Evolutionary conservation across 1,140 invertebrate species (phyloP).

Genomic region (Cylas formicarius): DNA sequence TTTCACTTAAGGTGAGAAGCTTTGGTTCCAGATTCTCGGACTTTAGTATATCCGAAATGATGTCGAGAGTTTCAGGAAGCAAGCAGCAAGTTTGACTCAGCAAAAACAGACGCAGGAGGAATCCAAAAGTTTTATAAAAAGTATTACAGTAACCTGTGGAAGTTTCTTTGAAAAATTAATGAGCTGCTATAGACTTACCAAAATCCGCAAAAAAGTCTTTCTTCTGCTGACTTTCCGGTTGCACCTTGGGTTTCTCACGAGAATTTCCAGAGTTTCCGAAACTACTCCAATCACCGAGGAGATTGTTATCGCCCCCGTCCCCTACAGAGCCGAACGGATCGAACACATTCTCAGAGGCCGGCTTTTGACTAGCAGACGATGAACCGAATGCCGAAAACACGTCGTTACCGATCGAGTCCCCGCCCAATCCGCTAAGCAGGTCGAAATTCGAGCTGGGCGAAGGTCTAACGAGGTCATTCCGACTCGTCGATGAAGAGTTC

Average conservation of each 20-base stretch:
- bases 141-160: too few relatives aligned
- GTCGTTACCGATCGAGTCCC: constrained; percentile 14
- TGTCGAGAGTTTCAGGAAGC: too few relatives aligned
- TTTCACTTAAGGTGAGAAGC: too few relatives aligned
- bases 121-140: too few relatives aligned
- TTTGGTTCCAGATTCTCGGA: too few relatives aligned
- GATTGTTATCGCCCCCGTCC: constrained; percentile 19
- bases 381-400: constrained; percentile 26
- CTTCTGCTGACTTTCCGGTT: constrained; percentile 27
- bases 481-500: constrained; percentile 32
- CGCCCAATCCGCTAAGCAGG: constrained; percentile 53
- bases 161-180: too few relatives aligned
- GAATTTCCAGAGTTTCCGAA: constrained; percentile 18
- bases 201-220: constrained; percentile 52
- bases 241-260: neutral
- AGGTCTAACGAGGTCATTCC: constrained; percentile 22
- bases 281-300: constrained; percentile 31
- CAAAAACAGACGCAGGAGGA: too few relatives aligned
- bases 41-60: too few relatives aligned
- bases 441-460: constrained; percentile 50
- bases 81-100: too few relatives aligned
- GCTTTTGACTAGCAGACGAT: constrained; percentile 6
- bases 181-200: constrained; percentile 16
- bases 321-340: constrained; percentile 39
- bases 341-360: constrained; percentile 32